Evolutionary conservation across 2,797 vertebrate species (phyloP), one percentile per base, ranked within the genome.

Genomic region (Eulemur coronatus): DNA sequence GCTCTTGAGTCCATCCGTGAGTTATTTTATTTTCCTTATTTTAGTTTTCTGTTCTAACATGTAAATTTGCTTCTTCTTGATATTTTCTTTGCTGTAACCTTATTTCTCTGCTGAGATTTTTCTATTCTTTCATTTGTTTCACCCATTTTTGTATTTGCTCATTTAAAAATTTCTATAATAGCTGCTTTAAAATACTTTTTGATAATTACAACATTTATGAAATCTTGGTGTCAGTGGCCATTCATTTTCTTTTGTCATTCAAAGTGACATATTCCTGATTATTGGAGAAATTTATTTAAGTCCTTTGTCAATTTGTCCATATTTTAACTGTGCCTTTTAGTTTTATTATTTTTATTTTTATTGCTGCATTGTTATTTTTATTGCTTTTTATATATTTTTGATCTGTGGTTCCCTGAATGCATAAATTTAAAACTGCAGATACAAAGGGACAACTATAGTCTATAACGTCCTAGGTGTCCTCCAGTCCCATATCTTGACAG

Each of bases 401-500:
- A 57, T 57, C 22, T 57, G 24, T 57, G 8, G 9, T 57, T 57
- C 55, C 55, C 24, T 57, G 24, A 57, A 57, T 57, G 22, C 55
- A 24, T 57, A 57, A 57, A 57, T 57, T 57, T 57, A 26, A 9
- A 57, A 57, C 55, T 26, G 24, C 9, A 57, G 55, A 9, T 57
- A 24, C 55, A 57, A 2, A 57, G 55, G 55, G 55, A 24, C 55
- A 26, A 57, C 22, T 57, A 9, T 57, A 26, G 55, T 26, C 24
- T 57, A 11, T 57, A 57, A 57, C 10, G 24, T 57, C 24, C 94
- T 98, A 98, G 89, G 99, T 99, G 94, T 99, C 99, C 26, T 99
- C 99, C 98, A 99, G 99, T 98, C 99, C 99, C 99, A 99, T 99
- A 95, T 99, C 99, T 98, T 99, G 99, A 98, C 99, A 99, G 89